phyloP scores from a whole-genome alignment of 2,113 vertebrate genomes.

The Ophthalmolycus amberensis region DNA sequence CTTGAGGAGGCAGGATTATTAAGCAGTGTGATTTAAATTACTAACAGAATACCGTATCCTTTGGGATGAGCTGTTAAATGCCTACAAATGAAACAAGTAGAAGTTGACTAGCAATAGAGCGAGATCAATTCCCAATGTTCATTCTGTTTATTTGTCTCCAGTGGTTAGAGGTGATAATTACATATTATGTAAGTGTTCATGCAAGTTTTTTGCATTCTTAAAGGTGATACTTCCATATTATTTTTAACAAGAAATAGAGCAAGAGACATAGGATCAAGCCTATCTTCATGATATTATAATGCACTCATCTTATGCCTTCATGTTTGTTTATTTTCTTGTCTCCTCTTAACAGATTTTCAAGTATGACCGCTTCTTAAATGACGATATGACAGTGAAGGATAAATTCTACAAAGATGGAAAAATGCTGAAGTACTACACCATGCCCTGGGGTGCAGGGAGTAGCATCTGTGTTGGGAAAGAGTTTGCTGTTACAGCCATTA shows the following conservation, averaged over 20 bases:
- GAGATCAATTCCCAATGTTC: constrained; percentile 25
- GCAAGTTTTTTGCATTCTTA: constrained; percentile 22
- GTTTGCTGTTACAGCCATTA: constrained; percentile 81
- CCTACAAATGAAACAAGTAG: constrained; percentile 33
- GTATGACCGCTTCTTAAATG: constrained; percentile 86
- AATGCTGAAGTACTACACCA: constrained; percentile 80
- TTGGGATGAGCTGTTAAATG: constrained; percentile 43
- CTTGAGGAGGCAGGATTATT: constrained; percentile 52
- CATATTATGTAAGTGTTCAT: neutral
- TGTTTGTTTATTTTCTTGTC: neutral
- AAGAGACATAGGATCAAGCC: neutral
- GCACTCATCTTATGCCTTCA: neutral
- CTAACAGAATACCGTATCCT: constrained; percentile 21
- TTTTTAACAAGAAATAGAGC: neutral
- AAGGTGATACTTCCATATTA: constrained; percentile 10
- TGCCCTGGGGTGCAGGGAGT: constrained; percentile 87
- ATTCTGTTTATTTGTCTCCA: constrained; percentile 24
- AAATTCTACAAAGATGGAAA: constrained; percentile 84
- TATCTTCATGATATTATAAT: neutral
- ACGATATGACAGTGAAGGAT: constrained; percentile 80
- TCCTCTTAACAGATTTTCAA: constrained; percentile 81
- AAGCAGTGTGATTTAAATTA: constrained; percentile 42
- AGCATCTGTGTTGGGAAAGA: constrained; percentile 81
- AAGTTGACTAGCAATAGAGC: neutral
- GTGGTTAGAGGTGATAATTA: neutral